Conservation (phyloP, 2,113 vertebrate species). For the Vidua chalybeata region DNA sequence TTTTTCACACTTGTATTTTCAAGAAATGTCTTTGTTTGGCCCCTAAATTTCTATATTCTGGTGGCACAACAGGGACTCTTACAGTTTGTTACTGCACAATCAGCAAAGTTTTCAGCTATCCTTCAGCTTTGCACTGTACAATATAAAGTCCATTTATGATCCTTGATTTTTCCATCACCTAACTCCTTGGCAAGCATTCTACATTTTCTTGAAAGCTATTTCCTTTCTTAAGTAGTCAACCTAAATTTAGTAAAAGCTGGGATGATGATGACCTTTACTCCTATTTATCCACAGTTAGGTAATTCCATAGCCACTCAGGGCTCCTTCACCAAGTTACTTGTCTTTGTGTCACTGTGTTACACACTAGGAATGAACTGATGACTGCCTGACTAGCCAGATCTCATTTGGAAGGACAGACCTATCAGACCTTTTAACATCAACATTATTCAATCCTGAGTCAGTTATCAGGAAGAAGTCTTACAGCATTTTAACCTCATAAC, state of each 20-base stretch:
- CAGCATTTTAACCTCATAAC: not conserved
- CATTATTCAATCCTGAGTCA: not conserved
- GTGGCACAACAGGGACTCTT: not conserved
- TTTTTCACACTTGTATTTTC: conserved; percentile 1
- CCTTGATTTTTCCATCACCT: conserved; percentile 51
- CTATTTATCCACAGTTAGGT: not conserved
- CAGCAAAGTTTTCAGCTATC: conserved; percentile 19
- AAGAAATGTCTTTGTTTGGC: conserved; percentile 12
- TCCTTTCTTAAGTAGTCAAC: conserved; percentile 53
- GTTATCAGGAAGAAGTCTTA: not conserved
- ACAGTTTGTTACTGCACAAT: not conserved
- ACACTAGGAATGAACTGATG: not conserved
- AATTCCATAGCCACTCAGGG: conserved; percentile 15
- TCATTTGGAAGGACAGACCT: conserved; percentile 3
- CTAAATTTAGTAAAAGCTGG: conserved; percentile 57
- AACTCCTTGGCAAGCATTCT: conserved; percentile 35
- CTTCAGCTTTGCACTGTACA: conserved; percentile 8
- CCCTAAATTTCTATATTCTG: not conserved
- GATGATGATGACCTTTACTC: conserved; percentile 31
- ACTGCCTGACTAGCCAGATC: not conserved
- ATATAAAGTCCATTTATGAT: conserved; percentile 36
- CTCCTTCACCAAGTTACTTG: conserved; percentile 34
- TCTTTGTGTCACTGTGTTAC: conserved; percentile 33
- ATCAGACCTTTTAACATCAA: conserved; percentile 11
- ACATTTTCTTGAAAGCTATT: conserved; percentile 64